phyloP scores from a whole-genome alignment of 2,113 vertebrate genomes.

The Patagioenas fasciata region DNA sequence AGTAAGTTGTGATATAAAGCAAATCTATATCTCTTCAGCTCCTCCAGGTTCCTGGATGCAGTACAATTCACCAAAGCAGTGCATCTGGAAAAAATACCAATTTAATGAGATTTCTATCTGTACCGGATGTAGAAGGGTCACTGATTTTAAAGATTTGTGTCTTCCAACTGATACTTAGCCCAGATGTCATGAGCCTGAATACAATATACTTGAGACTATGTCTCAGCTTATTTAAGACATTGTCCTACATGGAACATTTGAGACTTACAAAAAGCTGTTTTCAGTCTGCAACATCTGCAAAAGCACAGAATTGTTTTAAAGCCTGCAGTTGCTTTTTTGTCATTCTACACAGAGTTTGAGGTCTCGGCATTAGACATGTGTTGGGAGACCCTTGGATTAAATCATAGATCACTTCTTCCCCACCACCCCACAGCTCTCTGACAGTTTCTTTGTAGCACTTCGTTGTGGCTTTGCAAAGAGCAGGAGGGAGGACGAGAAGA shows the following conservation, averaged over 20 bases:
- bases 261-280: neutral
- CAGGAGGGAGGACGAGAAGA: neutral
- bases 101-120: neutral
- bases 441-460: neutral
- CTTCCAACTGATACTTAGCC: neutral
- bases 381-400: neutral
- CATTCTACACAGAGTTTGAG: neutral
- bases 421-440: neutral
- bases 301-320: neutral
- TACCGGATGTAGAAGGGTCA: neutral
- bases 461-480: neutral
- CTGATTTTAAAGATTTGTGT: neutral
- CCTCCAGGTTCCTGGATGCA: neutral
- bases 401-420: neutral
- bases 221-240: neutral
- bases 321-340: neutral
- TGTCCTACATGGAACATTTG: neutral
- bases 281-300: neutral
- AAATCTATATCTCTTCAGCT: neutral
- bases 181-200: neutral
- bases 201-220: neutral
- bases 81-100: neutral
- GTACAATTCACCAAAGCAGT: neutral
- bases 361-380: neutral
- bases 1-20: neutral